Percentiles rank a stretch among this genome's conserved stretches.
phyloP scores from a whole-genome alignment of 2,888 invertebrate species.

The Lingula anatina region DNA sequence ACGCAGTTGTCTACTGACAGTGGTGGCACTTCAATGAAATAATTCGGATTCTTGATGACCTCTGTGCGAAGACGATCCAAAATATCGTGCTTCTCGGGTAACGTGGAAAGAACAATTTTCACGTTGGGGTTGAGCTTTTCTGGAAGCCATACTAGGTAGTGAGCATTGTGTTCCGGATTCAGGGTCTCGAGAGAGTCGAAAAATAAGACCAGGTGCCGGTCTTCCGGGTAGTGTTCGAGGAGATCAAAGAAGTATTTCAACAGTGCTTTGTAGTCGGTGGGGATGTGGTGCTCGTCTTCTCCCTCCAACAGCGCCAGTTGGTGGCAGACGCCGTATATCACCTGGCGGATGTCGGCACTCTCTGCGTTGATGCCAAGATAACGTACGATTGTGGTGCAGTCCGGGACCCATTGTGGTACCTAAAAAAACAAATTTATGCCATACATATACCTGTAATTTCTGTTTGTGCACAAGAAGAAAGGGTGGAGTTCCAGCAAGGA shows the following conservation, averaged over 20 bases:
- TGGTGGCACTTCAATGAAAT: conserved; percentile 14
- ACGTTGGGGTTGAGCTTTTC: conserved; percentile 17
- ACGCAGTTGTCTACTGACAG: conserved; percentile 15
- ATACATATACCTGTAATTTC: background rate
- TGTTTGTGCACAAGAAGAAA: no score
- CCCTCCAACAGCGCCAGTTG: conserved; percentile 18
- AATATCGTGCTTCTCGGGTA: conserved; percentile 10
- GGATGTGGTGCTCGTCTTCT: background rate
- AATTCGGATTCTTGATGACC: conserved; percentile 4
- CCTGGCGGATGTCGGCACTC: conserved; percentile 30
- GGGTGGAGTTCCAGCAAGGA: no score
- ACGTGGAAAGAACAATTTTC: conserved; percentile 20
- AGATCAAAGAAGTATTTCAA: conserved; percentile 12
- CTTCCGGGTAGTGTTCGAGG: conserved; percentile 11
- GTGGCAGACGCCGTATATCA: conserved; percentile 32
- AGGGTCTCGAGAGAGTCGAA: conserved; percentile 15
- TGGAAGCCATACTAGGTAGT: conserved; percentile 41
- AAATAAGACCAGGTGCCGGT: conserved; percentile 17
- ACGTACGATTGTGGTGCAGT: conserved; percentile 23
- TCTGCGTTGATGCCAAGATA: conserved; percentile 32
- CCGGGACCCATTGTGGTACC: conserved; percentile 18
- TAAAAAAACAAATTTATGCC: conserved; percentile 13
- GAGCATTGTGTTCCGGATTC: conserved; percentile 26
- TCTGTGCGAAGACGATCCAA: conserved; percentile 3
- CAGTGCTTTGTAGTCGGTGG: conserved; percentile 6